phyloP scores from a whole-genome alignment of 2,113 vertebrate species.

The Bufo bufo region DNA sequence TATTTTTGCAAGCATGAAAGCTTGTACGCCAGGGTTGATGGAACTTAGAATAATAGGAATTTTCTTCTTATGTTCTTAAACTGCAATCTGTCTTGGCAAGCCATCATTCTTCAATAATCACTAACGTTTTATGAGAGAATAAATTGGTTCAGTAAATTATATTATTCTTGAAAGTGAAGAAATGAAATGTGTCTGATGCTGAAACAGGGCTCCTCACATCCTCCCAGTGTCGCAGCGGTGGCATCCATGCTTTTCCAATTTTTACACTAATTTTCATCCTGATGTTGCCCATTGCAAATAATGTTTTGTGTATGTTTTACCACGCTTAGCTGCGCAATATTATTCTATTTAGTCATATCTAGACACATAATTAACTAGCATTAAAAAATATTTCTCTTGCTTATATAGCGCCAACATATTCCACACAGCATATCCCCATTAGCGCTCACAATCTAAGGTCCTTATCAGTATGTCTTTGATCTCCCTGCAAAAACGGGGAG shows the following conservation, averaged over 20 bases:
- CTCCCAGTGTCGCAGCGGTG: neutral
- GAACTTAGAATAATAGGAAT: conserved; percentile 55
- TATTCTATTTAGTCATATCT: neutral
- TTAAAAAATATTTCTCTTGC: too few species aligned
- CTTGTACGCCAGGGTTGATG: conserved; percentile 31
- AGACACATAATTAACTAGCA: too few species aligned
- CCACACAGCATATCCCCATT: too few species aligned
- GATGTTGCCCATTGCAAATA: conserved; percentile 4
- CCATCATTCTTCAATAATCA: conserved; percentile 58
- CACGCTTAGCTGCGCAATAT: neutral
- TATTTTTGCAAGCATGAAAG: conserved; percentile 43
- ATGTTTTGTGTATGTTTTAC: conserved; percentile 35
- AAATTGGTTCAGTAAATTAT: conserved; percentile 58
- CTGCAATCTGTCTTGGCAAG: conserved; percentile 42
- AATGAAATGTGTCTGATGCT: conserved; percentile 48
- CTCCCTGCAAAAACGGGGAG: too few species aligned
- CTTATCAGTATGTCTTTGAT: too few species aligned
- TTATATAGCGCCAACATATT: too few species aligned
- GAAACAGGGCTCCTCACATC: conserved; percentile 34
- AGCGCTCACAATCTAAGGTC: too few species aligned
- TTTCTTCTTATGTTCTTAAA: conserved; percentile 54
- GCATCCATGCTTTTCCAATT: conserved; percentile 36
- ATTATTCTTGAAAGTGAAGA: conserved; percentile 53
- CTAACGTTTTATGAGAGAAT: conserved; percentile 57
- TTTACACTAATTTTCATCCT: conserved; percentile 42